Base-by-base conservation (phyloP, 2,888 invertebrate genomes). In the Digitonthophagus gazella region DNA sequence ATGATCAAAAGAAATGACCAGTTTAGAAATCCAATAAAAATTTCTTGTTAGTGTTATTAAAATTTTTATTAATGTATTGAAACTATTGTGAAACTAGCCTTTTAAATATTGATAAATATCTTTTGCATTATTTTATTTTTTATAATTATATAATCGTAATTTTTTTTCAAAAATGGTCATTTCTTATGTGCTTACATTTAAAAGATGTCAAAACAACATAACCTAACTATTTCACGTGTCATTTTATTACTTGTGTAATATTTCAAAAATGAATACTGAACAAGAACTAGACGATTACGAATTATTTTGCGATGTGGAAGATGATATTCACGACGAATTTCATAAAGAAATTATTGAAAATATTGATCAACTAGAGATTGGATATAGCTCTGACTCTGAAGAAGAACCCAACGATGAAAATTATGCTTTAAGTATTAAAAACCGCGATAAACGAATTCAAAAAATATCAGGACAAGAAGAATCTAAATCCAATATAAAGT, bases 351-450 rank as follows among this genome's bases (percentile, higher is more conserved):
- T 58, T 2, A 16, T 15, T n/a, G 58, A 58, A 2, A 8, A 58
- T 16, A 58, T 58, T 8, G 8, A 58, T 1, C 11, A 58, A 58
- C 8, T 44, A 44, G 11, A 44, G 1, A 2, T 44, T 2, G 28
- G 28, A 44, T 44, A 44, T 11, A 44, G 28, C 11, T 44, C 28
- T 2, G 28, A 44, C 28, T 44, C 28, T 5, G 28, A 44, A 44
- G 28, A 44, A 8, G 28, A 44, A 8, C 6, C 28, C 1, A 5
- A 44, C 11, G 28, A 44, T 8, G 28, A 44, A 44, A 11, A 44
- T 5, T 61, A 61, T 19, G 3, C 61, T 18, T 15, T 61, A 19
- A 61, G 61, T 20, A 61, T 61, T 8, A 61, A 61, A 61, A 61
- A 18, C 18, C 61, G 61, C 3, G 61, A 61, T 18, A 61, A 20